Evolutionary conservation across 92 coral and sea anemone genomes (phyloP).

Genomic region (Umimayanthus chanpuru): DNA sequence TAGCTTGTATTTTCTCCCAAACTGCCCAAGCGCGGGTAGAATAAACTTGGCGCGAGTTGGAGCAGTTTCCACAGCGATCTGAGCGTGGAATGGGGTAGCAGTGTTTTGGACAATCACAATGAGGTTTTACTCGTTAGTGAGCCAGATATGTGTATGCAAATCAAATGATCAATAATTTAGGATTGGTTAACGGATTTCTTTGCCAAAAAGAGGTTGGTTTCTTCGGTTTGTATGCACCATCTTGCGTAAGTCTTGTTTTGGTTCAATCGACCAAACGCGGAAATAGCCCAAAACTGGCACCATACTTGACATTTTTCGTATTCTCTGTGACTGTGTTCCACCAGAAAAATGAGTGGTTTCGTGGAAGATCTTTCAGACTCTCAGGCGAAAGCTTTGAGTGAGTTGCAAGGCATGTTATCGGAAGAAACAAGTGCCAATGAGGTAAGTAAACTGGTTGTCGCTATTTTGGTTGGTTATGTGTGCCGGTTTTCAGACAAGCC

Average conservation of each 20-base stretch:
- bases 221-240: background rate
- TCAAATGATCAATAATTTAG: constrained; percentile 25
- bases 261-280: background rate
- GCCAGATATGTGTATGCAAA: constrained; percentile 10
- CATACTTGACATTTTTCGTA: background rate
- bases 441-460: constrained; percentile 58
- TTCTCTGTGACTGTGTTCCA: background rate
- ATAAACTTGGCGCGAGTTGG: constrained; percentile 21
- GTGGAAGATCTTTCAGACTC: constrained; percentile 66
- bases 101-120: background rate
- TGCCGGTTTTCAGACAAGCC: background rate
- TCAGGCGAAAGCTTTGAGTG: constrained; percentile 70
- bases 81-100: background rate
- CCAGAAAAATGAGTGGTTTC: constrained; percentile 66
- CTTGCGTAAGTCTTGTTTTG: background rate
- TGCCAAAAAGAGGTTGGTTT: constrained; percentile 4
- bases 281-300: background rate
- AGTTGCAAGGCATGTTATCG: constrained; percentile 71
- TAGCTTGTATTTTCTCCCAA: constrained; percentile 25
- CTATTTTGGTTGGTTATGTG: background rate
- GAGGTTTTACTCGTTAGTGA: background rate
- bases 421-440: constrained; percentile 73
- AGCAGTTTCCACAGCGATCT: background rate
- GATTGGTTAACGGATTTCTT: background rate
- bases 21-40: constrained; percentile 20